Base-by-base conservation (phyloP, 2,797 vertebrate species). In the Lepus oiostolus region DNA sequence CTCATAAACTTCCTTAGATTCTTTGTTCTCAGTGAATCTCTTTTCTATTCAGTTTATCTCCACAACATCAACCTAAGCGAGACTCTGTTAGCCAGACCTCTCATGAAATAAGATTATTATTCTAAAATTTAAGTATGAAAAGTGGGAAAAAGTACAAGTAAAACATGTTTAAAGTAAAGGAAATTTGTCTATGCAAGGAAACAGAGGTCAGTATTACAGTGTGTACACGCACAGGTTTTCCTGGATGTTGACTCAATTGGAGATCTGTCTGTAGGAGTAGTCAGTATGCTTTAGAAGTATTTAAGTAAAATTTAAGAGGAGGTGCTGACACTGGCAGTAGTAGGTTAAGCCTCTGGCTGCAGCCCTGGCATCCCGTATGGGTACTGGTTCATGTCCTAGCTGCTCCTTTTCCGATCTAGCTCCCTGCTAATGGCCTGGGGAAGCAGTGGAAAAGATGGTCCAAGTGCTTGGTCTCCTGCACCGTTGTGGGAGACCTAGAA, bases 111-210 rank as follows among this genome's bases (percentile, higher is more conserved):
- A 75, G 42, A 67, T 54, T 80, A 19, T n/a, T 82, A 4, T 75
- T 87, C 10, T 82, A 90, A 94, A 95, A 77, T 85, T 68, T 70
- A 82, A 91, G 28, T 32, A 47, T 38, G 4, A 90, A 87, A 88
- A 87, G 28, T 86, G 58, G 72, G n/a, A 76, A 70, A 75, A 91
- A 83, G 77, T 85, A 50, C 47, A 68, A 83, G 17, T 30, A 68
- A 81, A 83, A 65, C 21, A 88, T 71, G 54, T 47, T 92, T 80
- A 85, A 81, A 85, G 26, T 72, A 72, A 92, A 32, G 60, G 24
- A 82, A 84, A 4, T 5, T 93, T 81, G 19, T 92, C n/a, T 87
- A 9, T 80, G 62, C 65, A 95, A 63, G 10, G 52, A 94, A 35
- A 85, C 16, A 65, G 42, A 32, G 13, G 68, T 62, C 62, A 70